A percentile compares a stretch with the other conserved stretches of the same genome.
These are phyloP conservation scores for Anoura caudifer DNA, from an alignment of 2,113 vertebrate species.

Conservation along the genomic window DNA sequence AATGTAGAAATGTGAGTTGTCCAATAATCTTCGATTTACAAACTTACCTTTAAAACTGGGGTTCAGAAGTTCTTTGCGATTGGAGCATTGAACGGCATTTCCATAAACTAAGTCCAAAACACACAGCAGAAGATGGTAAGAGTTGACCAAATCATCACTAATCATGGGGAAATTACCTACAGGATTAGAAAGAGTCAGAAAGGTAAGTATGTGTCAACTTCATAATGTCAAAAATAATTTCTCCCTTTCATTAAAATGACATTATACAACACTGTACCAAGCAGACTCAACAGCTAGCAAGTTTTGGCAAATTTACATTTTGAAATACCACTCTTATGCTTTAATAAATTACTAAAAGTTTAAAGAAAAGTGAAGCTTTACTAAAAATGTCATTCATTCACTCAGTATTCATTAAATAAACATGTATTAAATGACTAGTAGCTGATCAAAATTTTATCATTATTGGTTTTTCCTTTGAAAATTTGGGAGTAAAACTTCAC, in stretches of 20 bases:
- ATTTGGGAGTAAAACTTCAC: neutral
- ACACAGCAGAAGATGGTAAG: slow-evolving; percentile 94
- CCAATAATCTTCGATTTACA: neutral
- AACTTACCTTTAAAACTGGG: slow-evolving; percentile 89
- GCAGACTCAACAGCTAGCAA: neutral
- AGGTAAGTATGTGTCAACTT: slow-evolving; percentile 36
- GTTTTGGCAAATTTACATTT: slow-evolving; percentile 14
- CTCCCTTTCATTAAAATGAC: slow-evolving; percentile 15
- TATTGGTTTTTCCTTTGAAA: neutral
- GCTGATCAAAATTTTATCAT: neutral
- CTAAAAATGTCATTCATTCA: neutral
- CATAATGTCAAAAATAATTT: neutral
- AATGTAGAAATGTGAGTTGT: neutral
- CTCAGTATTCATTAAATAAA: neutral
- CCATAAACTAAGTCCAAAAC: slow-evolving; percentile 93
- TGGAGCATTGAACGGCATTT: slow-evolving; percentile 91
- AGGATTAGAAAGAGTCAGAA: slow-evolving; percentile 17
- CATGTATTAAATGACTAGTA: slow-evolving; percentile 4
- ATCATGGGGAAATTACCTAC: slow-evolving; percentile 98
- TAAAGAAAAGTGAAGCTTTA: slow-evolving; percentile 22
- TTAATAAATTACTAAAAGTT: slow-evolving; percentile 32
- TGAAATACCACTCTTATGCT: neutral
- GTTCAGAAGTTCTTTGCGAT: slow-evolving; percentile 93
- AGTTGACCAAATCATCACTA: slow-evolving; percentile 97
- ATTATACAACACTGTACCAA: neutral